Evolutionary conservation across 2,888 invertebrate species (phyloP).

Genomic region (Athalia cordata): DNA sequence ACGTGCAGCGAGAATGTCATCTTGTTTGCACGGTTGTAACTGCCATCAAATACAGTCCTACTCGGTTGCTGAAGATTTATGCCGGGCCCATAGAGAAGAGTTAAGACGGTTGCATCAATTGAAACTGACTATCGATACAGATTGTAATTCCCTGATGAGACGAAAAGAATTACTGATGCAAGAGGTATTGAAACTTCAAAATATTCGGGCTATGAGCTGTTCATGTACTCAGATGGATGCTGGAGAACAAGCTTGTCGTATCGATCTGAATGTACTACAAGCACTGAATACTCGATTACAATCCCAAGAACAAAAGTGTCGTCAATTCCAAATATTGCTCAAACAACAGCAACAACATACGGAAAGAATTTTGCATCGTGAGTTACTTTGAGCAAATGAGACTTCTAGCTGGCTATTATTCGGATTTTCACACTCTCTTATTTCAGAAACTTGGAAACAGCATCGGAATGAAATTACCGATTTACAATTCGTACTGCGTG

Average conservation of each 20-base stretch:
- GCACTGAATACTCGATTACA: slow-evolving; percentile 65
- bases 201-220: slow-evolving; percentile 50
- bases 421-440: slow-evolving; percentile 32
- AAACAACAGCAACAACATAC: slow-evolving; percentile 80
- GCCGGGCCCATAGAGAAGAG: slow-evolving; percentile 52
- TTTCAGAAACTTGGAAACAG: slow-evolving; percentile 76
- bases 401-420: slow-evolving; percentile 13
- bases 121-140: slow-evolving; percentile 57
- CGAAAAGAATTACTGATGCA: slow-evolving; percentile 62
- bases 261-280: slow-evolving; percentile 55
- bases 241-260: slow-evolving; percentile 46
- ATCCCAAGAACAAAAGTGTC: slow-evolving; percentile 79
- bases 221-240: slow-evolving; percentile 46
- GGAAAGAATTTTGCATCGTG: slow-evolving; percentile 80
- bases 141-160: slow-evolving; percentile 56
- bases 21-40: slow-evolving; percentile 50
- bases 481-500: slow-evolving; percentile 75
- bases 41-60: slow-evolving; percentile 54
- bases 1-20: not conserved
- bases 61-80: slow-evolving; percentile 52
- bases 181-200: slow-evolving; percentile 63
- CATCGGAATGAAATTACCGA: slow-evolving; percentile 76
- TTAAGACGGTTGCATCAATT: slow-evolving; percentile 57
- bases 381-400: slow-evolving; percentile 64
- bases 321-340: slow-evolving; percentile 78